Evolutionary conservation across 64 coral and sea anemone genomes (phyloP), one percentile per base, ranked within the genome.

Genomic region (Montipora foliosa): DNA sequence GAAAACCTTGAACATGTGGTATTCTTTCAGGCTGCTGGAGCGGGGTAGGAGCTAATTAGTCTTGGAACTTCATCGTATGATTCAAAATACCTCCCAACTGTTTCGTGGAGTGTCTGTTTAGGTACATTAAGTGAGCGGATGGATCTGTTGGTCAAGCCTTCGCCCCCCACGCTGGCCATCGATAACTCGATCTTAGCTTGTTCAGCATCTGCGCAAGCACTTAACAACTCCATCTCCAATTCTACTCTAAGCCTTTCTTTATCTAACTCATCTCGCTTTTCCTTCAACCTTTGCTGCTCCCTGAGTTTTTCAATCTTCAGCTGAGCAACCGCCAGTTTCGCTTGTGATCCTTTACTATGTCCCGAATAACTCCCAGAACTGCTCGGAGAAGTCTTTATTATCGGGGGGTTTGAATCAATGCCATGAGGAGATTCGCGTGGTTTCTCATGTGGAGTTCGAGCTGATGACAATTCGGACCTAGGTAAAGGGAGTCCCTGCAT

Each of bases 201-300:
- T 19, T 89, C 68, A 8, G 52, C 67, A 17, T 89, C 71, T 75
- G 5, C 47, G 50, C 47, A 5, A 58, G 7, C 45, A 53, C 29
- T 77, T 77, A 4, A 5, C 67, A 71, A 76, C 48, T 77, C 50
- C 15, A 75, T n/a, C 48, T 77, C 16, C 12, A 29, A 29, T 29
- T 29, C 29, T 29, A 29, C 29, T 29, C 29, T 29, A 0, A 88
- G 6, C 69, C 71, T 72, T 69, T 89, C 37, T 72, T 15, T 57
- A 37, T 89, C 87, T 47, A 47, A 19, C 19, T 76, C 74, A 57
- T 8, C 49, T 37, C 49, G 13, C 69, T 44, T 74, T 71, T n/a
- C 58, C 60, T 44, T 74, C 67, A 88, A 52, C 47, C 15, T 69
- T 47, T 89, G 69, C 37, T 89, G 50, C 53, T 89, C 47, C 58